Conservation (phyloP, 2,113 vertebrate species). For the Pipa parva region DNA sequence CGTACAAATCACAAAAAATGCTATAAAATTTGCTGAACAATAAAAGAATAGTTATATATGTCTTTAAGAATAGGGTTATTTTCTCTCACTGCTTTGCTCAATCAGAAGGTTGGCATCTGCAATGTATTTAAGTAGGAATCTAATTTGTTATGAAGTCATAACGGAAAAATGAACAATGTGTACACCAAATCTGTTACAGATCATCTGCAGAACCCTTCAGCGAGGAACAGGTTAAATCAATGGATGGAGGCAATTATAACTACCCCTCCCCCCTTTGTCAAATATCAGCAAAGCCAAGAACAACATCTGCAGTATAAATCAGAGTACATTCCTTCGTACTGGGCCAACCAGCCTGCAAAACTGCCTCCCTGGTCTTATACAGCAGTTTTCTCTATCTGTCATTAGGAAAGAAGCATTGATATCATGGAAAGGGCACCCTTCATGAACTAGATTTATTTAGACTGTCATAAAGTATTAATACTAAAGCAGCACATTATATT, state of each 20-base stretch:
- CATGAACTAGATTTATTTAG: slow-evolving; percentile 22
- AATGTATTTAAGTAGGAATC: no score
- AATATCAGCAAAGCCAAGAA: slow-evolving; percentile 28
- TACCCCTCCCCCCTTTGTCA: slow-evolving; percentile 25
- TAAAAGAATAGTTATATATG: no score
- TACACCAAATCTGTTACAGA: no score
- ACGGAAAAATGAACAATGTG: no score
- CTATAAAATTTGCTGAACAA: no score
- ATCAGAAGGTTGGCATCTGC: no score
- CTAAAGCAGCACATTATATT: slow-evolving; percentile 13
- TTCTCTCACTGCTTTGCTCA: no score
- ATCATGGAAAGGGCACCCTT: background rate
- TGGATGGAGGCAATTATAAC: slow-evolving; percentile 34
- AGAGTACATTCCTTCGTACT: slow-evolving; percentile 33
- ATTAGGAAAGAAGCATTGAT: slow-evolving; percentile 10
- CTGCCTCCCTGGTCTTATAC: slow-evolving; percentile 13
- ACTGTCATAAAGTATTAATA: slow-evolving; percentile 15
- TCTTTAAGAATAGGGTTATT: no score
- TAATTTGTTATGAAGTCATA: no score
- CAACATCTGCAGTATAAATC: slow-evolving; percentile 38
- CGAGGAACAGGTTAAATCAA: slow-evolving; percentile 16
- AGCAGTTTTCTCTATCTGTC: slow-evolving; percentile 16
- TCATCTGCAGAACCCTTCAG: background rate
- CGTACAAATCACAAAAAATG: no score
- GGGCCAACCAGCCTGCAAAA: slow-evolving; percentile 15